These are phyloP conservation scores for Drosophila anomelani DNA, from an alignment of 2,888 invertebrate genomes.

Conservation along the genomic window DNA sequence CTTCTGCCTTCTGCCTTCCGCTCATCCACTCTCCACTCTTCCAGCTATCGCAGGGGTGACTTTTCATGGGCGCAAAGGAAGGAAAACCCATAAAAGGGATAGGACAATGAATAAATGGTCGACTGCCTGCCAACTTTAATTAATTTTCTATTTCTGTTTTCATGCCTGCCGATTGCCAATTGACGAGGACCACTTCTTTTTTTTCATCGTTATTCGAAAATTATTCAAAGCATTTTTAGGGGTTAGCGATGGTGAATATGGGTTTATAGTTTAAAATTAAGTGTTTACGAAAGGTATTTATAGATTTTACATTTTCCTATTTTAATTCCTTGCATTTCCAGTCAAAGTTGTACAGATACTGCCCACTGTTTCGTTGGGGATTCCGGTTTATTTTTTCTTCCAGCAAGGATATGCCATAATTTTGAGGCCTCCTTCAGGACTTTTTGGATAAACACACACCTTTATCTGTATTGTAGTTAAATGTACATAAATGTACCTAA, in stretches of 20 bases:
- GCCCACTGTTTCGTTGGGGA: not conserved
- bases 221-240: slow-evolving; percentile 14
- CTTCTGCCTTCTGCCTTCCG: slow-evolving; percentile 11
- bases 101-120: slow-evolving; percentile 50
- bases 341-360: not conserved
- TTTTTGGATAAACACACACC: slow-evolving; percentile 14
- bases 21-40: slow-evolving; percentile 7
- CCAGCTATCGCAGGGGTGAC: slow-evolving; percentile 62
- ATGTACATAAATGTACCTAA: slow-evolving; percentile 33
- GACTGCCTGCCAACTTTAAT: slow-evolving; percentile 67
- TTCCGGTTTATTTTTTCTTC: slow-evolving; percentile 17
- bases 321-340: not conserved
- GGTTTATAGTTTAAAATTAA: not conserved
- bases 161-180: slow-evolving; percentile 39
- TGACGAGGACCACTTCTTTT: slow-evolving; percentile 21
- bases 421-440: slow-evolving; percentile 16
- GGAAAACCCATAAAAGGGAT: slow-evolving; percentile 44
- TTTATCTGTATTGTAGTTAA: slow-evolving; percentile 14
- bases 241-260: not conserved
- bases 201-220: slow-evolving; percentile 2
- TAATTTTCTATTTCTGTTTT: slow-evolving; percentile 69
- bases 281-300: not conserved
- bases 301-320: not conserved
- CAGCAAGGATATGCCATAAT: slow-evolving; percentile 23
- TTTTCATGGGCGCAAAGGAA: slow-evolving; percentile 43